These are phyloP conservation scores for Garrulus glandarius DNA, from an alignment of 2,797 vertebrate genomes.

Conservation along the genomic window DNA sequence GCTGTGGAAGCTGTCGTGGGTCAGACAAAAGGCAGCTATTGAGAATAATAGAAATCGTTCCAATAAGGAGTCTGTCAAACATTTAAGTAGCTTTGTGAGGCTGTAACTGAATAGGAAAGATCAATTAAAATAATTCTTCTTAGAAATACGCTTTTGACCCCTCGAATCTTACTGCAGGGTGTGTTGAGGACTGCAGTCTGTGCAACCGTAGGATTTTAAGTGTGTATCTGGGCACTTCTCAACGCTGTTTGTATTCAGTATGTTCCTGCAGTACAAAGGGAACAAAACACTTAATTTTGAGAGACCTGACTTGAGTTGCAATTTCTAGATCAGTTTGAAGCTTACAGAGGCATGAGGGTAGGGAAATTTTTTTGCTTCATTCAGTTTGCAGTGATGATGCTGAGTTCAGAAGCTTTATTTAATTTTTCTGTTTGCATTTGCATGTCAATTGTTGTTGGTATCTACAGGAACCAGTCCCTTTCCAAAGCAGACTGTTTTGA, in stretches of 20 bases:
- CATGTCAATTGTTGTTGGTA: neutral
- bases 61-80: neutral
- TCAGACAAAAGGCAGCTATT: neutral
- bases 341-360: neutral
- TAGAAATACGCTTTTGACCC: neutral
- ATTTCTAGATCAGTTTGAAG: neutral
- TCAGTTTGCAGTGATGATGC: neutral
- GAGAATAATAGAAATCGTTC: neutral
- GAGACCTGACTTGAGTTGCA: neutral
- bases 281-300: neutral
- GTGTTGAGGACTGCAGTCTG: neutral
- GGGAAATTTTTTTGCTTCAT: neutral
- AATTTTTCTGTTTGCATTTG: neutral
- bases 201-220: neutral
- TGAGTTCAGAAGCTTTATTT: neutral
- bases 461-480: neutral
- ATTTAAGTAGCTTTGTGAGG: neutral
- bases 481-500: neutral
- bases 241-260: neutral
- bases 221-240: neutral
- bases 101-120: neutral
- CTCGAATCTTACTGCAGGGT: neutral
- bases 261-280: neutral
- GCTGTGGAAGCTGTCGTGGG: neutral
- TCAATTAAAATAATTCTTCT: neutral